Percentiles rank a stretch among this genome's conserved stretches.
These are phyloP conservation scores for Arremon aurantiirostris DNA, from an alignment of 2,797 vertebrate species.

Conservation along the genomic window DNA sequence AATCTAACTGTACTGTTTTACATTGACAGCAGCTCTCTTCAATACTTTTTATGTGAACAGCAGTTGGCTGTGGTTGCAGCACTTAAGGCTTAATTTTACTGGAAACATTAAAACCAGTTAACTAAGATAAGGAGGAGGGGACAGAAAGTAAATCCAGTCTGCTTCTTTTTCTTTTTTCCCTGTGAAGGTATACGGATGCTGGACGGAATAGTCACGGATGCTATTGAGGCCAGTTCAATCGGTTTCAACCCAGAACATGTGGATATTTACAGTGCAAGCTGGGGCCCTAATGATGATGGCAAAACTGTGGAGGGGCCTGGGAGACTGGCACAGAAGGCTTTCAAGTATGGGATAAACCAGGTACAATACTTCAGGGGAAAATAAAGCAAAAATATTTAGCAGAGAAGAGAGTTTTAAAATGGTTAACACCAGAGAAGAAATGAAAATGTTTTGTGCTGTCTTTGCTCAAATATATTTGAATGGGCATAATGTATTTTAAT, in stretches of 20 bases:
- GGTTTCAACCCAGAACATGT: slow-evolving; percentile 95
- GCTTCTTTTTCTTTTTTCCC: not conserved
- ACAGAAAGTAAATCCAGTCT: not conserved
- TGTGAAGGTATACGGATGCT: slow-evolving; percentile 92
- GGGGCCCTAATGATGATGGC: slow-evolving; percentile 97
- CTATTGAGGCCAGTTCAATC: slow-evolving; percentile 97
- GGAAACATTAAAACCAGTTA: not conserved
- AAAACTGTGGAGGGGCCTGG: slow-evolving; percentile 97
- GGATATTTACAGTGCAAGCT: slow-evolving; percentile 98
- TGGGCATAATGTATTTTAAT: not conserved
- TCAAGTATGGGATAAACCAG: slow-evolving; percentile 95
- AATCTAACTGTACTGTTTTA: not conserved
- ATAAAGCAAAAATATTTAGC: not conserved
- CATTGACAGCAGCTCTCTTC: not conserved
- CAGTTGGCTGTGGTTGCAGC: not conserved
- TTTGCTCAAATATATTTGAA: not conserved
- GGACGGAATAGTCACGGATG: slow-evolving; percentile 96
- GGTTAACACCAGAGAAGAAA: not conserved
- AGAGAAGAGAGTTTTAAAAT: not conserved
- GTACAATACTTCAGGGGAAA: slow-evolving; percentile 61
- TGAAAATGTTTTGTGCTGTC: not conserved
- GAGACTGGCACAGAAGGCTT: slow-evolving; percentile 93
- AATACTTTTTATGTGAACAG: not conserved
- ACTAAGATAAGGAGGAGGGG: not conserved
- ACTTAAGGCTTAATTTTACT: not conserved